Evolutionary conservation across 2,797 vertebrate species (phyloP), one percentile per base, ranked within the genome.

Genomic region (Halcyon chelicuti): DNA sequence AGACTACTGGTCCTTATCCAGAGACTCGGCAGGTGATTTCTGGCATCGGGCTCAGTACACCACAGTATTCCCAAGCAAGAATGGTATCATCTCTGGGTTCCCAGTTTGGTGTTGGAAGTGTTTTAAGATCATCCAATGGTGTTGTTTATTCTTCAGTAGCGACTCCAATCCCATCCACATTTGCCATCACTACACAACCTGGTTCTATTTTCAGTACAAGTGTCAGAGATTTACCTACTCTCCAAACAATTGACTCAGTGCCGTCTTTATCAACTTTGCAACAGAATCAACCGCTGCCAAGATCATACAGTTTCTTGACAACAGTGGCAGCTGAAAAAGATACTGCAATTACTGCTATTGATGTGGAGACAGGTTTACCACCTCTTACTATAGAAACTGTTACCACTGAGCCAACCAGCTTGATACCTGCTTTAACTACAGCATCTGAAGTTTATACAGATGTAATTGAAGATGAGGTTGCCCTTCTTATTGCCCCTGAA

Each of bases 151-250:
- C 99, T 77, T 99, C 99, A 51, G 98, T 99, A 96, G 98, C 98
- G 31, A 98, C 99, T 96, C 99, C 99, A 66, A 95, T 99, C 88
- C 99, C 99, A 94, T 99, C 99, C 37, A 99, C 99, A 2, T 99
- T 99, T 98, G 98, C 99, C 83, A 99, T 99, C 96, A 99, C 99
- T 87, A 99, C 99, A 90, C 99, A 99, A 68, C 99, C 99, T 5
- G 99, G 99, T 92, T 99, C 99, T 66, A 98, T 99, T 97, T 99
- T 99, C 96, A 99, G 98, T 94, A 99, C 99, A 72, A 97, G 98
- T 31, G 98, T 98, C 95, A 99, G 99, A 97, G 98, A 99, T 77
- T 92, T 99, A 62, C 98, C 99, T 92, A 98, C 98, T 85, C 98
- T 99, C 97, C 99, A 99, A 86, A 98, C 99, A 83, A 98, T 99